Evolutionary conservation across 2,888 invertebrate species (phyloP), one percentile per base, ranked within the genome.

Genomic region (Pyrgus malvae): DNA sequence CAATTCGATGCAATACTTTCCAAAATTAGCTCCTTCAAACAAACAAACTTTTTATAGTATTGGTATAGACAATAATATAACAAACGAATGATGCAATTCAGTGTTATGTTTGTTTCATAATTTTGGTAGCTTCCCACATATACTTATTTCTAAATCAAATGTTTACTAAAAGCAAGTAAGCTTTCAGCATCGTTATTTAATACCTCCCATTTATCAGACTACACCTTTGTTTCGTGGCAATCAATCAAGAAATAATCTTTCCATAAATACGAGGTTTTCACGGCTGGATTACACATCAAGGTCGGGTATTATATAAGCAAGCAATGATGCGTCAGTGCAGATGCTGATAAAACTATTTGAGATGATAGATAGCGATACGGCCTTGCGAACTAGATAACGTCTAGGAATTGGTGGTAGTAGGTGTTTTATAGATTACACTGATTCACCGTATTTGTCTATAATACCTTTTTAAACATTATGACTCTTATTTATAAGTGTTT

Each of bases 281-380:
- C 31, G 14, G 21, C 12, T 27, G 38, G 21, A 38, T 23, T 45
- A 45, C 27, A 45, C 16, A 7, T 58, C 65, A 66, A 70, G 65
- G 60, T 57, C 67, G 66, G 65, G 61, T 67, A 56, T 67, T 63
- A 64, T 66, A 62, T 62, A 64, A 62, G 56, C 56, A 50, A 67
- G 67, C 65, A 67, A 64, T 25, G 19, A 31, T 37, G 53, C 59
- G 55, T 61, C 55, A 56, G 48, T 57, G 55, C 57, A 66, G 62
- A 69, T 62, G 53, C 56, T 70, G 78, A 81, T 78, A 78, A 74
- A 66, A 59, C 62, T 60, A 62, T 71, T 73, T 70, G 60, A 73
- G 75, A 78, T 78, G 74, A 73, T 71, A 73, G 78, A 82, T 80
- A 80, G 55, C 64, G 72, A 69, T 61, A 38, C 67, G 70, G 54